Percentiles rank a stretch among this genome's conserved stretches.
Conservation (phyloP, 2,888 invertebrate species). For the Tenthredo amoena region DNA sequence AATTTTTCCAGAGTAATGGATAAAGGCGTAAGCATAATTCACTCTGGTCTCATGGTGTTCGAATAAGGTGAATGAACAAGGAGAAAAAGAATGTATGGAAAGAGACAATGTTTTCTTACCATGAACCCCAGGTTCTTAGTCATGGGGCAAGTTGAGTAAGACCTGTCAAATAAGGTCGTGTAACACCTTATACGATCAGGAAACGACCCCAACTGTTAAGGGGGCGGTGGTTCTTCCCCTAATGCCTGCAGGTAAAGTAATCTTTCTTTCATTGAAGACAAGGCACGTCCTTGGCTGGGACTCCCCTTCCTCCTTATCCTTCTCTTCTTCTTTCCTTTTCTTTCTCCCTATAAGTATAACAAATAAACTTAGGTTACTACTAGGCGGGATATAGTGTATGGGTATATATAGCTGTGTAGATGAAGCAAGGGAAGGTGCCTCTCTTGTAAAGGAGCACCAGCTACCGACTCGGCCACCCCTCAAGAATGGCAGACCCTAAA, state of each 20-base stretch:
- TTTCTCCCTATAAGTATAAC: background rate
- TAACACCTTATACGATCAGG: conserved; percentile 66
- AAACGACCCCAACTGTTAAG: conserved; percentile 19
- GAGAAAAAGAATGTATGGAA: background rate
- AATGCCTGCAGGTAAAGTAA: conserved; percentile 30
- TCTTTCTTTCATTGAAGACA: conserved; percentile 62
- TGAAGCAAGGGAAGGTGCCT: conserved; percentile 54
- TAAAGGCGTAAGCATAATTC: background rate
- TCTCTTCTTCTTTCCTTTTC: background rate
- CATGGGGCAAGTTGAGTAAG: conserved; percentile 56
- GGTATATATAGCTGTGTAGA: conserved; percentile 6
- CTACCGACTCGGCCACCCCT: background rate
- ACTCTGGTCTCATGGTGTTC: background rate
- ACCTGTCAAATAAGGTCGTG: conserved; percentile 63
- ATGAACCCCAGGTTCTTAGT: conserved; percentile 7
- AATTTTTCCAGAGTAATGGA: background rate
- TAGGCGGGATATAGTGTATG: conserved; percentile 52
- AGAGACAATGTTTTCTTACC: background rate
- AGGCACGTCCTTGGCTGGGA: conserved; percentile 7
- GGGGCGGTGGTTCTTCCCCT: conserved; percentile 55
- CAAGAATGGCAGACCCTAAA: background rate
- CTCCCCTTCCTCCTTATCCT: background rate
- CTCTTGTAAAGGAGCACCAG: conserved; percentile 10
- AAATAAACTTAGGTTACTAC: background rate
- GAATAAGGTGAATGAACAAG: background rate